Percentiles rank a stretch among this genome's conserved stretches.
Evolutionary conservation across 2,113 vertebrate genomes (phyloP).

Genomic region (Tyrannus savana): DNA sequence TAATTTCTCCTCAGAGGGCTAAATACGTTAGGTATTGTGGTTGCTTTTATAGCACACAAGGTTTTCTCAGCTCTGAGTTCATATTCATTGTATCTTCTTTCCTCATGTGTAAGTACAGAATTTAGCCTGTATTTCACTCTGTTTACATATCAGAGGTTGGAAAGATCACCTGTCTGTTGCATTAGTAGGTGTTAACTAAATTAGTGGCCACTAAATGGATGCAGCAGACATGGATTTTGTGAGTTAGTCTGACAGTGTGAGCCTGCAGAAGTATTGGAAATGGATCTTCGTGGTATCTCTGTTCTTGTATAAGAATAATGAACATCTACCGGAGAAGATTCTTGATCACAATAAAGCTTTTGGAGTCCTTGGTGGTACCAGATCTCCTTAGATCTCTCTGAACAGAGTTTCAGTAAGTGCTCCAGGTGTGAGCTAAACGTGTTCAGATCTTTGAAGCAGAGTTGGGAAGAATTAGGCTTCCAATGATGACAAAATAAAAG

Average conservation of each 20-base stretch:
- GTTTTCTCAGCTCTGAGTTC: conserved; percentile 11
- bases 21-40: not conserved
- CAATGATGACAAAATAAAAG: not conserved
- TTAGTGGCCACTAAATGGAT: not conserved
- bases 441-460: not conserved
- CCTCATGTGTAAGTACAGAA: not conserved
- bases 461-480: not conserved
- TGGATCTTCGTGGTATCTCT: not conserved
- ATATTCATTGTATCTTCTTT: not conserved
- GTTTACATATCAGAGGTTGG: not conserved
- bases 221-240: not conserved
- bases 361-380: not conserved
- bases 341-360: not conserved
- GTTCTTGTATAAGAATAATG: not conserved
- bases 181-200: not conserved
- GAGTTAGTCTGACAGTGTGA: not conserved
- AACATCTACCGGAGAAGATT: not conserved
- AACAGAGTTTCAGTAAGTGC: not conserved
- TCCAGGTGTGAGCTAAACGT: not conserved
- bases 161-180: not conserved
- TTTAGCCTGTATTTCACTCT: not conserved
- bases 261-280: not conserved
- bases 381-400: not conserved
- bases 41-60: not conserved
- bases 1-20: conserved; percentile 15